Base-by-base conservation (phyloP, 2,888 invertebrate species). In the Leptopterna dolabrata region DNA sequence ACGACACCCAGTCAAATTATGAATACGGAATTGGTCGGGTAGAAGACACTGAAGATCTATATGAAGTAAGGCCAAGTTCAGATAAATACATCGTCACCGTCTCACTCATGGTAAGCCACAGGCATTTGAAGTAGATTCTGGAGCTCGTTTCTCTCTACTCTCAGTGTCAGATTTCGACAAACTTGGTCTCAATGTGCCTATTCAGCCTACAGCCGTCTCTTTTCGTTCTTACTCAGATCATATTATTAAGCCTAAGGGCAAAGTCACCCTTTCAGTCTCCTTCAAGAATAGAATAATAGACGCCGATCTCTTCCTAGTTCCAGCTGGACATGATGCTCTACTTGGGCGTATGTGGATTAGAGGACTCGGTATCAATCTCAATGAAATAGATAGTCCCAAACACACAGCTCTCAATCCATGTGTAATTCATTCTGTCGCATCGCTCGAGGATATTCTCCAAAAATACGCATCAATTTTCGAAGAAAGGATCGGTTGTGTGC, bases 261-360 rank as follows among this genome's bases (percentile, higher is more conserved):
- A 87, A 87, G 87, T 87, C 47, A 41, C 80, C 36, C 30, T 87
- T 27, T 29, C 30, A 24, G 87, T 80, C 30, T 19, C 87, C 71
- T 63, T 81, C 27, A 41, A 51, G 43, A 29, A n/a, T 45, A 84
- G 29, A 43, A 36, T 24, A 11, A 84, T 84, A 7, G 73, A 70
- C 29, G 63, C 29, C 16, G 87, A 87, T 41, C 63, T 80, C 9
- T 84, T 84, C 45, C 41, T 73, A 73, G 84, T 84, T 1, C 84
- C 84, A 27, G 47, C 80, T 24, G 78, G 76, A 81, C n/a, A n/a
- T n/a, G n/a, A n/a, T n/a, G n/a, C n/a, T n/a, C n/a, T n/a, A n/a
- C n/a, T n/a, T n/a, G n/a, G 87, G n/a, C 55, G 87, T 16, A 47
- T 87, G 51, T 87, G 78, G 87, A 87, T 87, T 27, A 51, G 80